Base-by-base conservation (phyloP, 2,797 vertebrate genomes). In the Allobates femoralis region DNA sequence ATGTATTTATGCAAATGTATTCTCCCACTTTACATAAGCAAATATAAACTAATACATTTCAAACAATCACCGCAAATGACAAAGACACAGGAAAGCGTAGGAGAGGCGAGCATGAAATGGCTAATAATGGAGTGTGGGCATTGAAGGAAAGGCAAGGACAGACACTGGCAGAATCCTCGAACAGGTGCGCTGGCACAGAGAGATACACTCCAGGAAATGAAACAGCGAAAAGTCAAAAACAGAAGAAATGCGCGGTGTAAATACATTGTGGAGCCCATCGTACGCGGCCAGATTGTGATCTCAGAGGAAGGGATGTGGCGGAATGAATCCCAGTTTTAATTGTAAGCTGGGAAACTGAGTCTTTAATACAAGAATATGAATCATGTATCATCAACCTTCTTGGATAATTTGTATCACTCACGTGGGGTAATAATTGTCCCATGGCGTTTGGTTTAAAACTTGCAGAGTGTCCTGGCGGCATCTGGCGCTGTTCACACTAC, bases 31-130 rank as follows among this genome's bases (percentile, higher is more conserved):
- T 83, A 73, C 81, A 83, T 83, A 83, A 83, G 53, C 81, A 83
- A 83, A 83, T 83, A 83, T 41, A 83, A 83, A 74, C 81, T 83
- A 83, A 83, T 83, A 74, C 81, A 83, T 83, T 73, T 83, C 81
- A 83, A 83, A 83, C 66, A 83, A 73, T 83, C 51, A 71, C 56
- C 19, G 34, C 23, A 55, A 73, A 82, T 79, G 78, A 41, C 78
- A 80, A 66, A 80, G 60, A 51, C 37, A 26, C 30, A 12, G 53
- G 28, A 74, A 58, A 32, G 46, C 30, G 56, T 50, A 80, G 79
- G 37, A 81, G 62, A 71, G 64, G 66, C 12, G 66, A 55, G 50
- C 66, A 37, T 71, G 80, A 55, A 82, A 58, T 73, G 62, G 67
- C 81, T 58, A 56, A 34, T 83, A 73, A 41, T 56, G 53, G 18